phyloP scores from a whole-genome alignment of 2,888 invertebrate species.

The Hermaeophaga mercurialis region DNA sequence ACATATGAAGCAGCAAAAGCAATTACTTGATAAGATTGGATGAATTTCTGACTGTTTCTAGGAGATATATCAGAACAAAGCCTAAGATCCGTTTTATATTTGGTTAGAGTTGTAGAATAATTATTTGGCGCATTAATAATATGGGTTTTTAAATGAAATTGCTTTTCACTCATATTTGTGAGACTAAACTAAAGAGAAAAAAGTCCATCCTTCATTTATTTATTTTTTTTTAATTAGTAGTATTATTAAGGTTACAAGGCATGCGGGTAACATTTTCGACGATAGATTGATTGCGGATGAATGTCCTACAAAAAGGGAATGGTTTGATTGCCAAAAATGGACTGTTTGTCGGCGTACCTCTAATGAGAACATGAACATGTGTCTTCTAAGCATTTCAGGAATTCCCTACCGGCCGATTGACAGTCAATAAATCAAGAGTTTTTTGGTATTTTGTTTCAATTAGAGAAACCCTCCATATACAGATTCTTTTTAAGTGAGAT shows the following conservation, averaged over 20 bases:
- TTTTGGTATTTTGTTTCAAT: conserved; percentile 7
- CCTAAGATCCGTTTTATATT: conserved; percentile 29
- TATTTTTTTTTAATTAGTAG: too few relatives aligned
- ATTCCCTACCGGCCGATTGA: conserved; percentile 38
- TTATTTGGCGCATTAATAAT: neutral
- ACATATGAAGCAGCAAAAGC: conserved; percentile 46
- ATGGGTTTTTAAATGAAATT: too few relatives aligned
- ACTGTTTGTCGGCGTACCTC: conserved; percentile 52
- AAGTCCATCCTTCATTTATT: too few relatives aligned
- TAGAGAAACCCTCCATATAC: neutral
- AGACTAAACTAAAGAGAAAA: too few relatives aligned
- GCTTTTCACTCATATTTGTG: too few relatives aligned
- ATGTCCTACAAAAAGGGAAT: conserved; percentile 45
- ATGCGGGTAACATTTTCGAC: conserved; percentile 33
- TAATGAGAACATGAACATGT: conserved; percentile 52
- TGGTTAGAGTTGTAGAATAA: conserved; percentile 10
- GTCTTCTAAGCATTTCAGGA: conserved; percentile 48
- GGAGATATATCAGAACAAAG: conserved; percentile 38
- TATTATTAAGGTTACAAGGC: conserved; percentile 37
- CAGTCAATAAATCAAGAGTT: conserved; percentile 35
- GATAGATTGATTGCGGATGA: conserved; percentile 47
- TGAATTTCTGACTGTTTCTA: conserved; percentile 37
- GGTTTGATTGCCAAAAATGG: conserved; percentile 53
- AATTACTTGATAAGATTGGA: conserved; percentile 45
- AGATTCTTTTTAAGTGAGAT: too few relatives aligned